A percentile compares a stretch with the other conserved stretches of the same genome.
These are phyloP conservation scores for Thecophora atra DNA, from an alignment of 2,888 invertebrate genomes.

Conservation along the genomic window DNA sequence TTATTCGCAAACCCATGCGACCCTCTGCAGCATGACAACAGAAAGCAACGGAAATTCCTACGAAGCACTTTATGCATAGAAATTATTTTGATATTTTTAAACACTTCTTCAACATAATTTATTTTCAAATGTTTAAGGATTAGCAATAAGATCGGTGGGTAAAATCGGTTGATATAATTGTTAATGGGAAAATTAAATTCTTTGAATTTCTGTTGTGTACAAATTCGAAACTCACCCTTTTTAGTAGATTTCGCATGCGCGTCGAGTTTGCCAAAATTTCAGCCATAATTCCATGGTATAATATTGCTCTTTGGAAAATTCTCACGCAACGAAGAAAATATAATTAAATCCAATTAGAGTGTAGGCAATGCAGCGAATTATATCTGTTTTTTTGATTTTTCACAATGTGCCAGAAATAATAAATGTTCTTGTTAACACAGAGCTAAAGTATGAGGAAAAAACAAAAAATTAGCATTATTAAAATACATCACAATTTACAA, in stretches of 20 bases:
- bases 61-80: neutral
- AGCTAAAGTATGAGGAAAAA: constrained; percentile 3
- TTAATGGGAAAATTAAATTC: too few relatives aligned
- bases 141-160: too few relatives aligned
- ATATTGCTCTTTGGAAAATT: neutral
- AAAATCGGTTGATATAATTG: too few relatives aligned
- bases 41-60: neutral
- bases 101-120: too few relatives aligned
- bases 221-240: too few relatives aligned
- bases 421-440: constrained; percentile 25
- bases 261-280: neutral
- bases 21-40: neutral
- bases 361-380: neutral
- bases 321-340: neutral
- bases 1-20: neutral
- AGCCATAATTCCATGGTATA: neutral
- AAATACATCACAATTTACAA: neutral
- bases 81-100: too few relatives aligned
- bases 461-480: neutral
- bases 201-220: too few relatives aligned
- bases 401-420: constrained; percentile 8
- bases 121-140: too few relatives aligned
- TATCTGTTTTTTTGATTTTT: neutral
- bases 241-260: neutral
- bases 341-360: neutral